A percentile compares a stretch with the other conserved stretches of the same genome.
Evolutionary conservation across 2,888 invertebrate genomes (phyloP).

Genomic region (Drosophila anomelani): DNA sequence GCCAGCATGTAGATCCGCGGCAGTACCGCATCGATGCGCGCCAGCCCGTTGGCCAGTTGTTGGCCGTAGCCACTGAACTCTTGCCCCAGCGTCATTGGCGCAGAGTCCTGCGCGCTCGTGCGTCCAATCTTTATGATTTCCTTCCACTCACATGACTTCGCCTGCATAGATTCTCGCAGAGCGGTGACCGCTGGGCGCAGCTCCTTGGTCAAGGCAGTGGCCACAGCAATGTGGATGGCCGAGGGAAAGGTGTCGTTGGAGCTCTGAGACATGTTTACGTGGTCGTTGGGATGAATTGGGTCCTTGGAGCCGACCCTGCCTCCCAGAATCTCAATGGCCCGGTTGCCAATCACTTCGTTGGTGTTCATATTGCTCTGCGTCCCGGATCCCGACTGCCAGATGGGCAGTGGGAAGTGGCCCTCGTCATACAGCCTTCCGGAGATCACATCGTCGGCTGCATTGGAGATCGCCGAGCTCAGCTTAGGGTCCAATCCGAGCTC

Average conservation of each 20-base stretch:
- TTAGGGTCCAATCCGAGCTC: constrained; percentile 95
- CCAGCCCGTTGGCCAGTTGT: constrained; percentile 93
- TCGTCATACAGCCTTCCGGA: constrained; percentile 95
- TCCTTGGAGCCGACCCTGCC: constrained; percentile 95
- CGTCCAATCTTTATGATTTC: constrained; percentile 97
- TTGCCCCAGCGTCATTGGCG: constrained; percentile 97
- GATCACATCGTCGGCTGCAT: constrained; percentile 96
- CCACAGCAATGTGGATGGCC: constrained; percentile 98
- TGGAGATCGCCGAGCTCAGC: constrained; percentile 92
- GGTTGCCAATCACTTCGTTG: constrained; percentile 95
- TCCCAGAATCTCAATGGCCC: constrained; percentile 94
- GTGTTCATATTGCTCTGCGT: constrained; percentile 99
- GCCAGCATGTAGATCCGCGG: constrained; percentile 95
- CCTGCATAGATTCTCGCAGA: constrained; percentile 89
- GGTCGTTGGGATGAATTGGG: constrained; percentile 99
- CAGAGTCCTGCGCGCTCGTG: constrained; percentile 94
- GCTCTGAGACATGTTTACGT: constrained; percentile 99
- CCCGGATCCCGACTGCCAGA: constrained; percentile 99
- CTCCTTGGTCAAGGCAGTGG: constrained; percentile 91
- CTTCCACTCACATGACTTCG: constrained; percentile 92
- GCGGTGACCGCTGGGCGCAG: constrained; percentile 91
- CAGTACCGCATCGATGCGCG: constrained; percentile 92
- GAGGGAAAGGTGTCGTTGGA: constrained; percentile 99
- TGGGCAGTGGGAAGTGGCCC: constrained; percentile 96
- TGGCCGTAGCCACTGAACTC: constrained; percentile 97